Base-by-base conservation (phyloP, 2,797 vertebrate genomes). In the Pangasius sanitwongsei region DNA sequence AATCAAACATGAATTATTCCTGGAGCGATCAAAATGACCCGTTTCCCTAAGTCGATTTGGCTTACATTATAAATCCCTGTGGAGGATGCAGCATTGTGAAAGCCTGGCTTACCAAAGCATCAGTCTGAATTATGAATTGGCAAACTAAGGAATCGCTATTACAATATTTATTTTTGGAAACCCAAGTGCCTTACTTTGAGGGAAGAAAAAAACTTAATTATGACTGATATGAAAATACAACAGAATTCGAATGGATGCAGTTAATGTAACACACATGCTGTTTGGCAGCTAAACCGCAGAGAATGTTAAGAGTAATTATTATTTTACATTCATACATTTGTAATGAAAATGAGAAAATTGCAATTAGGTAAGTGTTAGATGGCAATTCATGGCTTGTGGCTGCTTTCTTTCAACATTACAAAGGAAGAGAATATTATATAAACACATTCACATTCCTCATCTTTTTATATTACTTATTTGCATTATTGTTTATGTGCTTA, bases 371-470 rank as follows among this genome's bases (percentile, higher is more conserved):
- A 31, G 23, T 15, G 13, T 65, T 28, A 63, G 31, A 34, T 53
- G 8, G 20, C 75, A 90, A 59, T n/a, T 23, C 1, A 31, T 41
- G 86, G 37, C 50, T 44, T 87, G 55, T 18, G 53, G 70, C 44
- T 86, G 53, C 31, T 25, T 81, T 65, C 28, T 34, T 63, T 53
- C 59, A 23, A 20, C 18, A 61, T 88, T 87, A 16, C 8, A n/a
- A 72, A 44, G 8, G 6, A 86, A n/a, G n/a, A 20, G 61, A 74
- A 91, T 90, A 89, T 89, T 86, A 91, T 92, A 89, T 88, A 90
- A 90, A 93, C 83, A 92, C 90, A 63, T 77, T 92, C 81, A 87
- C 82, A 87, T 87, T 92, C 92, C 93, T 87, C 89, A 57, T 81
- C 23, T 57, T 81, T 6, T 11, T 57, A 34, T 74, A 44, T 77